Base-by-base conservation (phyloP, 2,888 invertebrate species). In the Synergus laeviventris region DNA sequence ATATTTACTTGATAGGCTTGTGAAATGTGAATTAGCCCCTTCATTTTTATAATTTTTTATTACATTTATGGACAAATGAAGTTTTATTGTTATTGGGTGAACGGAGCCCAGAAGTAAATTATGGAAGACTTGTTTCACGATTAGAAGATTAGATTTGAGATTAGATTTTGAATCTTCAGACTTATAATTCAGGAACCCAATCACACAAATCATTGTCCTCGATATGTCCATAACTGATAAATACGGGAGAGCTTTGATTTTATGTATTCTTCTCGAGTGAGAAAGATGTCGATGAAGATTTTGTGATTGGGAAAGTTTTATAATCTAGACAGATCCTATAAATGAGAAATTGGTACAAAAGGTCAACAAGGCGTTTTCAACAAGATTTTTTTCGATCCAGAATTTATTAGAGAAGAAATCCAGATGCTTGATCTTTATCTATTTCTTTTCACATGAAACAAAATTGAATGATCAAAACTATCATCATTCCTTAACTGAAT, bases 151-250 rank as follows among this genome's bases (percentile, higher is more conserved):
- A n/a, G n/a, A 62, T 62, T 2, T 2, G 11, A 62, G 62, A 62
- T 62, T 62, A 62, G 62, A 62, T 62, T 38, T 38, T 2, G 62
- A 62, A 38, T 62, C 62, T n/a, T 38, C 14, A 61, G 31, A 7
- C n/a, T 36, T 18, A 18, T 56, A 56, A n/a, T 2, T 18, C 9
- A 21, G 21, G 18, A 56, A 56, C 8, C 36, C 16, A 61, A n/a
- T 61, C 36, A 61, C n/a, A 61, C n/a, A 62, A 62, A 62, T 38
- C 62, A 62, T 62, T 38, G 62, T 36, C 62, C 62, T 36, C 62
- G 9, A 36, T 62, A 62, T 16, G 62, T 62, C n/a, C 18, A 62
- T 36, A 38, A 38, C 36, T 38, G n/a, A 38, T 0, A n/a, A 62
- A 36, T 62, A 2, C n/a, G 31, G 21, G 31, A 60, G 8, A 16